These are phyloP conservation scores for Oncorhynchus kisutch DNA, from an alignment of 2,113 vertebrate genomes.

Conservation along the genomic window DNA sequence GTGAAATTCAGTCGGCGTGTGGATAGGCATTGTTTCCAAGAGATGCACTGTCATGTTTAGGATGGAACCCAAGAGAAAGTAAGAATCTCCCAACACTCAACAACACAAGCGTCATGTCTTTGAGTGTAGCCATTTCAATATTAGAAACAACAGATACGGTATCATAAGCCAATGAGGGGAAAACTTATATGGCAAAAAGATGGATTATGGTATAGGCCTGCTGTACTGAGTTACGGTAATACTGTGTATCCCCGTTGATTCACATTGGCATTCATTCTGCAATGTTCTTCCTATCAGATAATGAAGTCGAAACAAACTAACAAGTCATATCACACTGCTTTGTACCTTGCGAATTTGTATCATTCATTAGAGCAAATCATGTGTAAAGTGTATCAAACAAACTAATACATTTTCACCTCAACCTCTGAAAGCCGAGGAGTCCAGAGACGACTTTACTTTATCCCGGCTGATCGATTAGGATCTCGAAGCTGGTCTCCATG, in stretches of 20 bases:
- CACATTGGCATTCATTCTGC: not conserved
- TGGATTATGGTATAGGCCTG: no score
- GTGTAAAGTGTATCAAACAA: conserved; percentile 65
- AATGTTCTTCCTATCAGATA: conserved; percentile 14
- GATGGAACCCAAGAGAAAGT: not conserved
- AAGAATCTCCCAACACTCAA: not conserved
- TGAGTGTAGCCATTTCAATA: no score
- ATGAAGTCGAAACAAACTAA: conserved; percentile 43
- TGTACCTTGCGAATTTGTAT: conserved; percentile 68
- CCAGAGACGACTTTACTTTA: conserved; percentile 45
- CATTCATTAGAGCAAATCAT: conserved; percentile 60
- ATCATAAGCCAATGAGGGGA: no score
- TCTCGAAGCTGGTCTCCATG: conserved; percentile 68
- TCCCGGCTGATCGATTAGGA: conserved; percentile 66
- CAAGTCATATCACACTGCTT: conserved; percentile 63
- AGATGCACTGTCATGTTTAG: not conserved
- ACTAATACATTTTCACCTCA: conserved; percentile 75
- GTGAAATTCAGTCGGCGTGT: not conserved
- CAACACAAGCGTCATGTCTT: not conserved
- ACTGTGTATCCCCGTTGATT: no score
- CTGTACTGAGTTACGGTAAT: no score
- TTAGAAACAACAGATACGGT: no score
- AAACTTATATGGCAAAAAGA: no score
- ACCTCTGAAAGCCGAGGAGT: conserved; percentile 53
- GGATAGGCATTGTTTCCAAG: not conserved